phyloP scores from a whole-genome alignment of 2,113 vertebrate species.

The Psephotus haematonotus region DNA sequence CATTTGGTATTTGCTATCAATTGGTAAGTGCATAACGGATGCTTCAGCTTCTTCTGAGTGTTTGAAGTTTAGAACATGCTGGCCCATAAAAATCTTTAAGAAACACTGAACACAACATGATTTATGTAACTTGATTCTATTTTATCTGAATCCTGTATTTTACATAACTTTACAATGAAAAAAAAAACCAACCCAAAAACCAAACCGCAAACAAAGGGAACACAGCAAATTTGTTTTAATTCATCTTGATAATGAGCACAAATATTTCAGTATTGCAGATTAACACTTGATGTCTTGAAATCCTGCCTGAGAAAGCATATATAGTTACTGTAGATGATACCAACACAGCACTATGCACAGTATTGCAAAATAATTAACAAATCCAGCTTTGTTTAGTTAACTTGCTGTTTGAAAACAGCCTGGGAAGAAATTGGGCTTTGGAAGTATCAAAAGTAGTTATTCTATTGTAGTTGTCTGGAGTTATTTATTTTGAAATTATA shows the following conservation, averaged over 20 bases:
- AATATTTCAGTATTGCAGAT: neutral
- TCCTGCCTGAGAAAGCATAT: neutral
- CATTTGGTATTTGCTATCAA: neutral
- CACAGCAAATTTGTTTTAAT: neutral
- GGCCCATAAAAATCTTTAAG: neutral
- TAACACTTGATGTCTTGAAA: neutral
- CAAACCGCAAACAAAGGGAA: neutral
- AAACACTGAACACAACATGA: neutral
- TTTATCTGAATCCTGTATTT: neutral
- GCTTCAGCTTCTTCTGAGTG: neutral
- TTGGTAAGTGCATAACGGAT: neutral
- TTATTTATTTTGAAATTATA: neutral
- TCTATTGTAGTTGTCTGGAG: neutral
- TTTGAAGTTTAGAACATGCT: neutral
- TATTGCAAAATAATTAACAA: neutral
- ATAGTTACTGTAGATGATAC: neutral
- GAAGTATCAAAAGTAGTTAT: neutral
- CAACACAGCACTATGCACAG: neutral
- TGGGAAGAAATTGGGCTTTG: neutral
- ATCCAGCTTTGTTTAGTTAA: neutral
- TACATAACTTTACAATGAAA: neutral
- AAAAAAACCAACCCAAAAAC: neutral
- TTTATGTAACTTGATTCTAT: neutral
- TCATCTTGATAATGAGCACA: neutral
- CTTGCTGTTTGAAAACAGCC: neutral